phyloP scores from a whole-genome alignment of 92 coral and sea anemone genomes.

The Chrysogorgia sp. region DNA sequence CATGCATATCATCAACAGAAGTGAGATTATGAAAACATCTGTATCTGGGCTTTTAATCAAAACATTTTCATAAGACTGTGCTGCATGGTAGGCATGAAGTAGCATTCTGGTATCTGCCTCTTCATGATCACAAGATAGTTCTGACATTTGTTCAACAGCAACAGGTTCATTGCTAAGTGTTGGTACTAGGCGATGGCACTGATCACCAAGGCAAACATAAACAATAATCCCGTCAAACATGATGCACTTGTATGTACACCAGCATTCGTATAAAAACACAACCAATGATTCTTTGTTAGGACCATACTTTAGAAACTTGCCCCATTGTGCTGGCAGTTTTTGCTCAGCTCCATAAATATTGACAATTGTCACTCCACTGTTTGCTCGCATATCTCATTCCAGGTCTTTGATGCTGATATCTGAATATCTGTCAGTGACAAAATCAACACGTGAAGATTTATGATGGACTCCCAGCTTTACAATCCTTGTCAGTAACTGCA shows the following conservation, averaged over 20 bases:
- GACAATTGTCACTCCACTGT: slow-evolving; percentile 37
- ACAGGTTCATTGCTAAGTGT: neutral
- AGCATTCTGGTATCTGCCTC: slow-evolving; percentile 22
- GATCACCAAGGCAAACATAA: slow-evolving; percentile 11
- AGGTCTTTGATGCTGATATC: slow-evolving; percentile 61
- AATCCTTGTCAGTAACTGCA: slow-evolving; percentile 49
- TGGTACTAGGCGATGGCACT: slow-evolving; percentile 13
- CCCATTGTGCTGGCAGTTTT: slow-evolving; percentile 62
- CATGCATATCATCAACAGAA: too few relatives aligned
- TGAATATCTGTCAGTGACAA: slow-evolving; percentile 66
- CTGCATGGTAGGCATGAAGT: slow-evolving; percentile 13
- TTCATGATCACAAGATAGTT: neutral
- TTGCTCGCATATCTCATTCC: slow-evolving; percentile 59
- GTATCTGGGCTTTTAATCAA: neutral
- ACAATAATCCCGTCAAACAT: neutral
- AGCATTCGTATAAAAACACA: neutral
- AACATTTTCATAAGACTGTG: neutral
- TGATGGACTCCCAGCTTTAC: slow-evolving; percentile 59
- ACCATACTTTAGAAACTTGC: slow-evolving; percentile 58
- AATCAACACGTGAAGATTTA: slow-evolving; percentile 46
- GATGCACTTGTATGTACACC: neutral
- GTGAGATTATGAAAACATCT: neutral
- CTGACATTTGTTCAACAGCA: neutral
- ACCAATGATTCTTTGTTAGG: slow-evolving; percentile 40
- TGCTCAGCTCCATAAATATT: slow-evolving; percentile 12